These are phyloP conservation scores for Poeciliopsis prolifica DNA, from an alignment of 2,113 vertebrate species.

Conservation along the genomic window DNA sequence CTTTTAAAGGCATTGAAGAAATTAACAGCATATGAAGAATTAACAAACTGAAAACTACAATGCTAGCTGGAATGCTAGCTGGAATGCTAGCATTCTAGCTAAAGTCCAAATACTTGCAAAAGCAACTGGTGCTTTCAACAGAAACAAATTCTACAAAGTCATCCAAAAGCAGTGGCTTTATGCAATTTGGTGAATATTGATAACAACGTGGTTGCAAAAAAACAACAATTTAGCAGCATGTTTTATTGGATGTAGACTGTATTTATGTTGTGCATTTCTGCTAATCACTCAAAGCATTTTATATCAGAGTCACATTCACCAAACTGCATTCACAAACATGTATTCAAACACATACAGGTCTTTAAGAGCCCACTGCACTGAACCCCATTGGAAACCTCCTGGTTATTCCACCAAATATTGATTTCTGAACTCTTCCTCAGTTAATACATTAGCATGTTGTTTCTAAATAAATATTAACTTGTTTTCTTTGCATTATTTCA, in stretches of 20 bases:
- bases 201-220: background rate
- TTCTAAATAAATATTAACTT: too few species aligned
- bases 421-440: too few species aligned
- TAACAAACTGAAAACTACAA: background rate
- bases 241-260: background rate
- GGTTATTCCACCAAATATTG: too few species aligned
- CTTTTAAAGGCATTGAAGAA: background rate
- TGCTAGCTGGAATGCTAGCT: background rate
- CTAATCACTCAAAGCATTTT: background rate
- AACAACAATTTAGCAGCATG: background rate
- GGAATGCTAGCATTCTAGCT: background rate
- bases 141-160: background rate
- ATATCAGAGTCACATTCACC: background rate
- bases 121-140: too few species aligned
- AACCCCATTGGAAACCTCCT: too few species aligned
- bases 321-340: too few species aligned
- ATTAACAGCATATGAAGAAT: background rate
- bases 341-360: too few species aligned
- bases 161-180: background rate
- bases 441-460: too few species aligned
- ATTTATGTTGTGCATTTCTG: background rate
- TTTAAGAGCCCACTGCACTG: too few species aligned
- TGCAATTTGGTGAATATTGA: background rate
- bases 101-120: too few species aligned
- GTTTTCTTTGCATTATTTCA: too few species aligned